Percentiles rank a stretch among this genome's conserved stretches.
phyloP scores from a whole-genome alignment of 2,888 invertebrate genomes.

The Tachystola acroxantha region DNA sequence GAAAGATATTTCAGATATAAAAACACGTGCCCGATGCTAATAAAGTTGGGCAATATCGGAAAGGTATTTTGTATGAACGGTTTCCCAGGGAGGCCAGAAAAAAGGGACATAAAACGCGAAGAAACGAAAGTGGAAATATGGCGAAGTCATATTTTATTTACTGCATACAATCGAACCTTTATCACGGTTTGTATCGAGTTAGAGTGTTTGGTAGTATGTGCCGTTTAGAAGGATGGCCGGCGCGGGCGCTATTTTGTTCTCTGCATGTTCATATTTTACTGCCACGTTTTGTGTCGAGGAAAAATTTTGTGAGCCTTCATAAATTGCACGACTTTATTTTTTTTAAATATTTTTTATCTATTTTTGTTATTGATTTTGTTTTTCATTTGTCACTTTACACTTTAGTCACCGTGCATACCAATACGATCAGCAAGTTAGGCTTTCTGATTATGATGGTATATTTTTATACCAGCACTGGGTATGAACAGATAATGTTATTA shows the following conservation, averaged over 20 bases:
- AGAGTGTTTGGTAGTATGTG: slow-evolving; percentile 56
- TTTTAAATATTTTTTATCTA: too few species aligned
- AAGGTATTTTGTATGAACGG: slow-evolving; percentile 74
- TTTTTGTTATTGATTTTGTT: too few species aligned
- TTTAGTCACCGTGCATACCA: too few species aligned
- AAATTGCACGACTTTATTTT: neutral
- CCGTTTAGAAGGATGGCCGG: slow-evolving; percentile 50
- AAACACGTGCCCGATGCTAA: slow-evolving; percentile 73
- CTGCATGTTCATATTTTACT: slow-evolving; percentile 43
- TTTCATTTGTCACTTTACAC: too few species aligned
- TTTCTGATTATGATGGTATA: too few species aligned
- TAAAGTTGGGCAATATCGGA: slow-evolving; percentile 72
- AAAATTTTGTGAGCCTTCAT: slow-evolving; percentile 13
- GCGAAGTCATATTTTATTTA: slow-evolving; percentile 77
- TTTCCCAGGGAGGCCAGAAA: slow-evolving; percentile 65
- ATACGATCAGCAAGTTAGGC: too few species aligned
- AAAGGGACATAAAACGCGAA: slow-evolving; percentile 69
- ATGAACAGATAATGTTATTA: too few species aligned
- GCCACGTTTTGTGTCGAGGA: slow-evolving; percentile 25
- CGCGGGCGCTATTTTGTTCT: slow-evolving; percentile 34
- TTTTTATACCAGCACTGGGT: too few species aligned
- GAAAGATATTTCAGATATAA: slow-evolving; percentile 69
- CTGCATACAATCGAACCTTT: slow-evolving; percentile 76
- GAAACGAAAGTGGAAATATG: slow-evolving; percentile 75
- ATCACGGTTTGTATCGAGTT: slow-evolving; percentile 71